These are phyloP conservation scores for Brachyhypopomus occidentalis DNA, from an alignment of 2,113 vertebrate genomes.

Conservation along the genomic window DNA sequence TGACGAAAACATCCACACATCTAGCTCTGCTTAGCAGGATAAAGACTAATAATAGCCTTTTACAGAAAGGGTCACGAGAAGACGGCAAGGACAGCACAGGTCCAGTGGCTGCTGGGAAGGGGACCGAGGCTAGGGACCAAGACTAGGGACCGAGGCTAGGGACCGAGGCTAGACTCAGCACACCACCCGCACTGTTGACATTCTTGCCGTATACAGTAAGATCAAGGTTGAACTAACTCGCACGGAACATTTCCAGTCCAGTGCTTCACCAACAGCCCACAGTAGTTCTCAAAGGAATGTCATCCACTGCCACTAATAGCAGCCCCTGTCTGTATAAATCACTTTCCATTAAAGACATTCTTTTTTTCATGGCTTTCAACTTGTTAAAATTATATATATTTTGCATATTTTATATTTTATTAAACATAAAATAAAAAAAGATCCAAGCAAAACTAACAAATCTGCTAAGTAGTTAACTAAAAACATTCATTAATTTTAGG, in stretches of 20 bases:
- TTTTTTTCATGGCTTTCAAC: neutral
- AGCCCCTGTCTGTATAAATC: too few relatives aligned
- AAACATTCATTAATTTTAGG: too few relatives aligned
- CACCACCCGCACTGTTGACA: neutral
- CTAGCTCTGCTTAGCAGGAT: neutral
- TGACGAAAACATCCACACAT: neutral
- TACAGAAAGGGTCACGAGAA: neutral
- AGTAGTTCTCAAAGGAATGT: neutral
- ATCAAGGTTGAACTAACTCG: constrained; percentile 7
- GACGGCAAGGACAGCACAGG: neutral
- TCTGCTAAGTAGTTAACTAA: too few relatives aligned
- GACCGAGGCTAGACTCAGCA: neutral
- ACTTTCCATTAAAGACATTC: neutral
- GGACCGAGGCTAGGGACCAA: too few relatives aligned
- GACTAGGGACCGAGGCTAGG: neutral
- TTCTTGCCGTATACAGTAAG: constrained; percentile 1
- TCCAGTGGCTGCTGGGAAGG: neutral
- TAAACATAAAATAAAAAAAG: neutral
- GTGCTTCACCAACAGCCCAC: neutral
- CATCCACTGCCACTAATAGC: neutral
- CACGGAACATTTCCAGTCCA: constrained; percentile 1
- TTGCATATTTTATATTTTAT: neutral
- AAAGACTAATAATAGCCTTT: neutral
- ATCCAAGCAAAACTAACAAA: too few relatives aligned
- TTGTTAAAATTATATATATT: neutral